A percentile compares a stretch with the other conserved stretches of the same genome.
phyloP scores from a whole-genome alignment of 37 sponge, comb jelly and placozoan species.

The Chondrilla cf. caribensis region DNA sequence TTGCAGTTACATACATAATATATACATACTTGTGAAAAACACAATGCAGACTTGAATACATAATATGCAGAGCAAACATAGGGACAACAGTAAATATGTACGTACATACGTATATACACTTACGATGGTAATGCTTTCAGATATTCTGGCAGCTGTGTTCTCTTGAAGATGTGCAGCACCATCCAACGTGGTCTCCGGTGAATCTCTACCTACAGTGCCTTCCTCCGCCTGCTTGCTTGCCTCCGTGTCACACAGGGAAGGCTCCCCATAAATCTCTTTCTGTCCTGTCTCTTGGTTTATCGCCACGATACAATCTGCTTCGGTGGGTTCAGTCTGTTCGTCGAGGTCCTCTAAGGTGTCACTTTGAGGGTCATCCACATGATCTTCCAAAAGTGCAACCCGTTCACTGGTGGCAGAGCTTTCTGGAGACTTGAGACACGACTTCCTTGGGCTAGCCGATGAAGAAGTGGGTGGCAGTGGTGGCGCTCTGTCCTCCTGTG shows the following conservation, averaged over 20 bases:
- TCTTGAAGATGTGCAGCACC: too few species aligned
- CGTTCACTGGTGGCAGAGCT: not conserved
- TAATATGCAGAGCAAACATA: too few species aligned
- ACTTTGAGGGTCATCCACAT: not conserved
- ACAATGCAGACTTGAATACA: too few species aligned
- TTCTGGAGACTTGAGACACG: not conserved
- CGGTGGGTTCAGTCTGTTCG: not conserved
- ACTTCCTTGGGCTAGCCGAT: not conserved
- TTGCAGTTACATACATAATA: too few species aligned
- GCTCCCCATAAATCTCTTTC: not conserved
- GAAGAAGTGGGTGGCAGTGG: not conserved
- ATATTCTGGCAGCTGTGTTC: too few species aligned
- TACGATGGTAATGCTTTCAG: too few species aligned
- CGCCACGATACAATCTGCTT: not conserved
- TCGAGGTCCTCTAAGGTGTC: not conserved
- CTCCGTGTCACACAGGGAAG: not conserved
- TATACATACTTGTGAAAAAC: too few species aligned
- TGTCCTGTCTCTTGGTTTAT: conserved; percentile 11
- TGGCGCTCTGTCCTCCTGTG: not conserved
- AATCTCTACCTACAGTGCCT: not conserved
- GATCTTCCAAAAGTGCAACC: not conserved
- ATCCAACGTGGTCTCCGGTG: not conserved
- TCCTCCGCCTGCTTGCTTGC: not conserved
- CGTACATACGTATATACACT: too few species aligned
- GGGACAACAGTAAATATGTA: too few species aligned